A percentile compares a stretch with the other conserved stretches of the same genome.
Conservation (phyloP, 2,888 invertebrate genomes). For the Trissoscelio sp. region DNA sequence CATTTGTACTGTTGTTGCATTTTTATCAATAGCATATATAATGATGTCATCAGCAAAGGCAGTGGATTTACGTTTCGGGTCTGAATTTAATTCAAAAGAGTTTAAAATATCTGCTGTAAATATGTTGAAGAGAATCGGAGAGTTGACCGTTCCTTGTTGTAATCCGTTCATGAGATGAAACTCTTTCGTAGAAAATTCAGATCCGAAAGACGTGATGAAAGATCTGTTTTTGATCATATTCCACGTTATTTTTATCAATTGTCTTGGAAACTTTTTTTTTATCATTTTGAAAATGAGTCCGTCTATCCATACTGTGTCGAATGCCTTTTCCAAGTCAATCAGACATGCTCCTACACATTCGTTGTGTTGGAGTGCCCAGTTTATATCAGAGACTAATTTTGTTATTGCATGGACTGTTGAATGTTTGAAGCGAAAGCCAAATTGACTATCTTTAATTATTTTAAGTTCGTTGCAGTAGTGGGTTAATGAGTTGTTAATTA, state of each 20-base stretch:
- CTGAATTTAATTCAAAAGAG: slow-evolving; percentile 29
- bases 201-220: background rate
- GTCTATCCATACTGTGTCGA: slow-evolving; percentile 53
- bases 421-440: background rate
- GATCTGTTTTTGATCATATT: background rate
- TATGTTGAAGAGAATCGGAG: slow-evolving; percentile 66
- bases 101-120: slow-evolving; percentile 52
- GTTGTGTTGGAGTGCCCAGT: background rate
- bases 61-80: background rate
- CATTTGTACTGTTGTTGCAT: background rate
- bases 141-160: slow-evolving; percentile 60
- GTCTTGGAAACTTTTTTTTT: slow-evolving; percentile 49
- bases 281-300: slow-evolving; percentile 59
- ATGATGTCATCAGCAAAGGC: slow-evolving; percentile 65
- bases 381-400: background rate
- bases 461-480: background rate
- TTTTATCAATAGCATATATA: slow-evolving; percentile 11
- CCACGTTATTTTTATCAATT: background rate
- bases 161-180: slow-evolving; percentile 17
- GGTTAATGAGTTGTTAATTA: background rate
- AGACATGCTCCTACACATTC: background rate
- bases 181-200: background rate
- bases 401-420: background rate
- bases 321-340: background rate
- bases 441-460: background rate